Evolutionary conservation across 1,140 invertebrate species (phyloP).

Genomic region (Zaprionus africanus): DNA sequence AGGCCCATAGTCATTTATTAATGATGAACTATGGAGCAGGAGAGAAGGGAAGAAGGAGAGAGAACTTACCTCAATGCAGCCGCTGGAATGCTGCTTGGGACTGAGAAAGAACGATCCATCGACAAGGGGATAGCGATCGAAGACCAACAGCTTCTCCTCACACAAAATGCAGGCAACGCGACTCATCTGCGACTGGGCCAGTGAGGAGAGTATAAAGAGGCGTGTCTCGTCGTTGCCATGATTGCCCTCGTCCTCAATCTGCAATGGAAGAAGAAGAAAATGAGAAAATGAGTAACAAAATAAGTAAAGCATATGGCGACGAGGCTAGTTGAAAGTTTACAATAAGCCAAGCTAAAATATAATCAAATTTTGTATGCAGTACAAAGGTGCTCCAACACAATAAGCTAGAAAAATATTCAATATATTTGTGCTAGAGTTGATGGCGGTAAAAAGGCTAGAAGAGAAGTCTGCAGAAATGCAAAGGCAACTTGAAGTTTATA

Average conservation of each 20-base stretch:
- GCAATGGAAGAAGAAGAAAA: constrained; percentile 41
- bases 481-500: not conserved
- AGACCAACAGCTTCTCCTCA: constrained; percentile 94
- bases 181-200: constrained; percentile 93
- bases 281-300: constrained; percentile 22
- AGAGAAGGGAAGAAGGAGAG: not conserved
- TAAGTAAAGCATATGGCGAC: constrained; percentile 24
- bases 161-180: constrained; percentile 95
- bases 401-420: constrained; percentile 37
- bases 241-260: constrained; percentile 99
- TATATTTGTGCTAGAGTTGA: not conserved
- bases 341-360: constrained; percentile 11
- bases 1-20: constrained; percentile 59
- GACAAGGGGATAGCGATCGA: constrained; percentile 97
- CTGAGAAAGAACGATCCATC: constrained; percentile 99
- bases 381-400: constrained; percentile 14
- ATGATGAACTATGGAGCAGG: constrained; percentile 48
- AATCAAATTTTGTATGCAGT: constrained; percentile 29
- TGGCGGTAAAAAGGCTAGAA: not conserved
- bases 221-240: constrained; percentile 98
- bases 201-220: constrained; percentile 95
- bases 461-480: not conserved
- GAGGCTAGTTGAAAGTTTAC: constrained; percentile 25
- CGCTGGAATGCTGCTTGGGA: constrained; percentile 93
- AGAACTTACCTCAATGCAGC: constrained; percentile 91